Conservation (phyloP, 2,888 invertebrate species). For the Linnaemya tessellans region DNA sequence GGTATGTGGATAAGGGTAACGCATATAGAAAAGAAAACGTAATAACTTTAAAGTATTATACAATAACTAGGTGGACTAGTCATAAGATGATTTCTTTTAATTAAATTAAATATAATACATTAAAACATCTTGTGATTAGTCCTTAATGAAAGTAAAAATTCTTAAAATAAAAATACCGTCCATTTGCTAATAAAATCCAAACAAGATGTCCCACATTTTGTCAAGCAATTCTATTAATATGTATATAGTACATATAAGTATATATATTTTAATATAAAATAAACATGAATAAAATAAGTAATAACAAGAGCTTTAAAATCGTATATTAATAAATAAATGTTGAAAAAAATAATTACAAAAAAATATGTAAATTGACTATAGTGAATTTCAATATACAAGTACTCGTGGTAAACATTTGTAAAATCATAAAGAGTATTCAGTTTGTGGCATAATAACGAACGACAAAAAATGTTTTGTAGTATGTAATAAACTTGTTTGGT, state of each 20-base stretch:
- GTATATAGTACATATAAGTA: too few species aligned
- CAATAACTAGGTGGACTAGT: constrained; percentile 18
- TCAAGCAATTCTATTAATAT: constrained; percentile 4
- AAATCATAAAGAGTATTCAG: neutral
- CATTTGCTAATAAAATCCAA: constrained; percentile 43
- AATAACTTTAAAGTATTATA: constrained; percentile 69
- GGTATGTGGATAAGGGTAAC: constrained; percentile 64
- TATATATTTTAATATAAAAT: neutral
- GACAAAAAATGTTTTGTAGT: constrained; percentile 10
- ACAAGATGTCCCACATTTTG: constrained; percentile 20
- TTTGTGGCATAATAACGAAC: constrained; percentile 8
- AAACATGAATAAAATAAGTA: constrained; percentile 7
- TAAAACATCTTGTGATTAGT: constrained; percentile 25
- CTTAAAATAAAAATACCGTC: constrained; percentile 22
- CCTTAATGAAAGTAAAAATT: neutral
- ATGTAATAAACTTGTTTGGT: constrained; percentile 52
- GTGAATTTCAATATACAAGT: constrained; percentile 32
- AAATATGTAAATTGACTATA: constrained; percentile 18
- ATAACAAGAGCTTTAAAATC: neutral
- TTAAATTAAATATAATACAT: neutral
- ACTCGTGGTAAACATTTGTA: constrained; percentile 12
- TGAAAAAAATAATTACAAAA: constrained; percentile 47
- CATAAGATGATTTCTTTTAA: neutral
- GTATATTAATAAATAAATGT: constrained; percentile 18
- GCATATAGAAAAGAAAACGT: constrained; percentile 74